Base-by-base conservation (phyloP, 2,797 vertebrate species). In the Syngnathus acus region DNA sequence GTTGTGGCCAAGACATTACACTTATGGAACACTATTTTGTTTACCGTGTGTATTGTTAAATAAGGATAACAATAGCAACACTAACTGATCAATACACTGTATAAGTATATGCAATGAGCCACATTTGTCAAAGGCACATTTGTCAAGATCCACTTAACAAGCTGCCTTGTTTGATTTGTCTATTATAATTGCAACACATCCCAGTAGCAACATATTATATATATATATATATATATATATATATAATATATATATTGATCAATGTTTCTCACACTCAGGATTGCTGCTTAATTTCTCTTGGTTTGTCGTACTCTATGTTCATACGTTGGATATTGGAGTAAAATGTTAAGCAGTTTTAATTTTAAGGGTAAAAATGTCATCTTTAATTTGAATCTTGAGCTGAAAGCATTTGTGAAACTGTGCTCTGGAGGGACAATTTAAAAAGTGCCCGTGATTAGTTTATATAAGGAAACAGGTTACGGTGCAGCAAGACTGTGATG, bases 401-500 rank as follows among this genome's bases (percentile, higher is more conserved):
- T 32, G 10, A 54, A 54, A 54, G 23, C 26, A 23, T 54, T 26
- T 57, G 14, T 7, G 32, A 17, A 37, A 51, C 50, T 4, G 50
- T 21, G n/a, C 7, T n/a, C 48, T 10, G 17, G 8, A 39, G 19
- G 8, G 19, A 39, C 21, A 11, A 9, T 62, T 62, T 43, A 2
- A 43, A 62, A 62, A 43, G 6, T 23, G 60, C 14, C 3, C 9
- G 6, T 21, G 10, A 43, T 62, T 14, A 37, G 7, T 37, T 58
- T 5, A n/a, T 39, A 17, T 58, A 37, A 37, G 32, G 16, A 21
- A 48, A 38, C 17, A 63, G 26, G 64, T 45, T 66, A 5, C 47
- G 51, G 8, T 51, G 39, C 23, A 72, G 62, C 67, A 23, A 11
- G 62, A 59, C 5, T 66, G 32, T 68, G 51, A 5, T 39, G 26